phyloP scores from a whole-genome alignment of 2,113 vertebrate species.

The Oreotragus oreotragus region DNA sequence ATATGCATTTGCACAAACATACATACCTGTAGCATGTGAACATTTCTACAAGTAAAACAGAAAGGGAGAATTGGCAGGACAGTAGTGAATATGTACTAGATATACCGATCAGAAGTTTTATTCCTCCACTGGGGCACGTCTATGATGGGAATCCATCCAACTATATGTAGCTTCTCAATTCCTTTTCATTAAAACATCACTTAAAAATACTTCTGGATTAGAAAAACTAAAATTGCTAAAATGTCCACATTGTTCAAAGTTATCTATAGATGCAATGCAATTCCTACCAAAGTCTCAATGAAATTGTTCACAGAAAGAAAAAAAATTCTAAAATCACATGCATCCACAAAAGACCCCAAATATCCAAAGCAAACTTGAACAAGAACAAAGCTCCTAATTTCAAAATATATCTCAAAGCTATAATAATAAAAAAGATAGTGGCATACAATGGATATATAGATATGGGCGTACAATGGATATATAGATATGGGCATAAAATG shows the following conservation, averaged over 20 bases:
- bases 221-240: not conserved
- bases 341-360: not conserved
- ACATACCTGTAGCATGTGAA: not conserved
- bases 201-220: not conserved
- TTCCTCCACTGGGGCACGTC: slow-evolving; percentile 65
- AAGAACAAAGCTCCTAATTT: not conserved
- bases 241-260: not conserved
- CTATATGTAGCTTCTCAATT: slow-evolving; percentile 66
- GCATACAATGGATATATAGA: not conserved
- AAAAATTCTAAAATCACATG: not conserved
- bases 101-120: slow-evolving; percentile 73
- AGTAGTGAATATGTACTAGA: slow-evolving; percentile 65
- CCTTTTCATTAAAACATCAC: slow-evolving; percentile 78
- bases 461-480: not conserved
- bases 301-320: not conserved
- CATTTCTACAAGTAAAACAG: slow-evolving; percentile 27
- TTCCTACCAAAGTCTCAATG: not conserved
- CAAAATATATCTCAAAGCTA: not conserved
- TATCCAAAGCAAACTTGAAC: not conserved
- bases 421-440: not conserved
- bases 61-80: slow-evolving; percentile 17
- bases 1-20: not conserved
- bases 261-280: not conserved
- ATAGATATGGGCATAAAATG: not conserved
- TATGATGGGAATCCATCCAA: slow-evolving; percentile 66